phyloP scores from a whole-genome alignment of 2,888 invertebrate species.

The Reticulitermes lucifugus region DNA sequence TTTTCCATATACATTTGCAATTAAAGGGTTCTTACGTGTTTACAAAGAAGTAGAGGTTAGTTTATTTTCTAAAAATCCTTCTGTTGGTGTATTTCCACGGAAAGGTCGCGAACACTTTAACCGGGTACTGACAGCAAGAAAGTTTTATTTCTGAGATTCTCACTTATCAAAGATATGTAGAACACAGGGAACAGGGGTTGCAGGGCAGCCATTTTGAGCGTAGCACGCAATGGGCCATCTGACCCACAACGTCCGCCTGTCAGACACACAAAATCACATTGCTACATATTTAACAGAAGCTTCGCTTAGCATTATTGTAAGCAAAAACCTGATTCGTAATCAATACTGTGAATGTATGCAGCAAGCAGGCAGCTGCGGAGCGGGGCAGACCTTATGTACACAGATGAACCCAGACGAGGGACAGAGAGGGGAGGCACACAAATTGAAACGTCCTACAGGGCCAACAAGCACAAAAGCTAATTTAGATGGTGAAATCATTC shows the following conservation, averaged over 20 bases:
- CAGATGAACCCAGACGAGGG: constrained; percentile 35
- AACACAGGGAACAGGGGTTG: too few species aligned
- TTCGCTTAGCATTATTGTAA: background rate
- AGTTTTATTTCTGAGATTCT: too few species aligned
- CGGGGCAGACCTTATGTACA: constrained; percentile 36
- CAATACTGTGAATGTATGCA: background rate
- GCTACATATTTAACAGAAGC: background rate
- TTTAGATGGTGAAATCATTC: constrained; percentile 55
- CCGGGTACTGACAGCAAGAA: too few species aligned
- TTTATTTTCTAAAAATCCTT: too few species aligned
- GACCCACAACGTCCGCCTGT: background rate
- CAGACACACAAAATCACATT: background rate
- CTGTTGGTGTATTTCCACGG: too few species aligned
- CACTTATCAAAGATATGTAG: too few species aligned
- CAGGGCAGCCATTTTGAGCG: too few species aligned
- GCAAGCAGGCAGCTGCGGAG: constrained; percentile 8
- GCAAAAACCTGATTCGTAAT: constrained; percentile 4
- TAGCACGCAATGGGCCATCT: background rate
- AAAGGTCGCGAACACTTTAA: too few species aligned
- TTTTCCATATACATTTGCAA: too few species aligned
- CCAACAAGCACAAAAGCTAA: constrained; percentile 51
- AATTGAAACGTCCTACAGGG: constrained; percentile 33
- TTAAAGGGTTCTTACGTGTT: too few species aligned
- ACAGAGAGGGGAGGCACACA: constrained; percentile 7
- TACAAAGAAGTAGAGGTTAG: too few species aligned